Evolutionary conservation across 2,797 vertebrate genomes (phyloP), one percentile per base, ranked within the genome.

Genomic region (Enteromius trimaculatus): DNA sequence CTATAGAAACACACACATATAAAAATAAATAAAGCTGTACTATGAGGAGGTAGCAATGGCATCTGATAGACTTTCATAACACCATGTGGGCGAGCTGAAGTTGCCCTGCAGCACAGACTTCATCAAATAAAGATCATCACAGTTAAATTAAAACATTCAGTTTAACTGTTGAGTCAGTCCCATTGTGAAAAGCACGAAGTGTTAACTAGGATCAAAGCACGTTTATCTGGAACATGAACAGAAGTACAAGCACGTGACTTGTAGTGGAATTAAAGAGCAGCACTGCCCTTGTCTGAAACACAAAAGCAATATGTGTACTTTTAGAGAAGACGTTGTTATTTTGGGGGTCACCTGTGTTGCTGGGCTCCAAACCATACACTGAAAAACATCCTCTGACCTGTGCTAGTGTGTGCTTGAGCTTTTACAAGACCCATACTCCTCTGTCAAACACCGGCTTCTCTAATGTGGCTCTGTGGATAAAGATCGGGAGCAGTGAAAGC

Each of bases 31-130:
- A 81, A 81, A 53, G 74, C 60, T 10, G 10, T 75, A 66, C 44
- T 42, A 82, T 65, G 31, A 82, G n/a, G 34, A 77, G 81, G 34
- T 23, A 55, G 47, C 72, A 68, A 68, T 65, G 13, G 62, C 49
- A 77, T 82, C 60, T 66, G 71, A 76, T 26, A 82, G 60, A 82
- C 71, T 82, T 82, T 82, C 62, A 76, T 29, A 76, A 68, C 81
- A 82, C 49, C 23, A 29, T 69, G 72, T 77, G 51, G 81, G 81
- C 7, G 81, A 68, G 26, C 81, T 77, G 64, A 68, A 68, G 62
- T 13, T 66, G 47, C 47, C 29, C 77, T 68, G 70, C 70, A 53
- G 70, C 47, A 29, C 58, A 74, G 44, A 65, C 55, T 81, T 64
- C 70, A 82, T 75, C 44, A 34, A 75, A 74, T 81, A 64, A 81